These are phyloP conservation scores for Lonchura striata DNA, from an alignment of 2,113 vertebrate species.

Conservation along the genomic window DNA sequence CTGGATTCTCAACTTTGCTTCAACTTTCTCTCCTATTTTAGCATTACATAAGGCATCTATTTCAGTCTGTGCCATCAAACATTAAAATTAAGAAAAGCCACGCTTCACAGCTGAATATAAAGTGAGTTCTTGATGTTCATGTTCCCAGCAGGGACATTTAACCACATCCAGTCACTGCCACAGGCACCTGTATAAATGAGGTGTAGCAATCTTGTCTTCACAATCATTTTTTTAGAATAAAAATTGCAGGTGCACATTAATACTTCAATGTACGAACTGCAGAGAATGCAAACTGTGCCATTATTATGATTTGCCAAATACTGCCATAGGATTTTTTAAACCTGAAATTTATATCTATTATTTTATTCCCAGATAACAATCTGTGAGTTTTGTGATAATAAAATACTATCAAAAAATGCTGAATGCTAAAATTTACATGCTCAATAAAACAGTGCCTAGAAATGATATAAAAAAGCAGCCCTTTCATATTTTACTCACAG, in stretches of 20 bases:
- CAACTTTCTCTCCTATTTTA: conserved; percentile 21
- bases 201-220: not conserved
- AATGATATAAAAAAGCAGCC: not conserved
- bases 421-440: not conserved
- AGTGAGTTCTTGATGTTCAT: not conserved
- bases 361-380: not conserved
- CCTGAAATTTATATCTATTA: not conserved
- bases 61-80: conserved; percentile 36
- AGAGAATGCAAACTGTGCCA: not conserved
- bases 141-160: not conserved
- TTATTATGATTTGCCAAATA: not conserved
- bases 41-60: conserved; percentile 39
- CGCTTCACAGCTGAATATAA: not conserved
- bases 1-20: conserved; percentile 38
- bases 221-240: not conserved
- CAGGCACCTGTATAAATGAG: not conserved
- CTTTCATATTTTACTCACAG: not conserved
- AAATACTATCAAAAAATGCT: not conserved
- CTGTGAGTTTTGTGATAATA: not conserved
- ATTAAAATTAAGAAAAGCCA: not conserved
- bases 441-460: not conserved
- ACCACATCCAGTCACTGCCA: not conserved
- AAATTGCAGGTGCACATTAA: not conserved
- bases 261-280: not conserved
- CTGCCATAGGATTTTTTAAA: not conserved